Evolutionary conservation across 1,140 invertebrate species (phyloP), one percentile per base, ranked within the genome.

Genomic region (Ostrea denselamellosa): DNA sequence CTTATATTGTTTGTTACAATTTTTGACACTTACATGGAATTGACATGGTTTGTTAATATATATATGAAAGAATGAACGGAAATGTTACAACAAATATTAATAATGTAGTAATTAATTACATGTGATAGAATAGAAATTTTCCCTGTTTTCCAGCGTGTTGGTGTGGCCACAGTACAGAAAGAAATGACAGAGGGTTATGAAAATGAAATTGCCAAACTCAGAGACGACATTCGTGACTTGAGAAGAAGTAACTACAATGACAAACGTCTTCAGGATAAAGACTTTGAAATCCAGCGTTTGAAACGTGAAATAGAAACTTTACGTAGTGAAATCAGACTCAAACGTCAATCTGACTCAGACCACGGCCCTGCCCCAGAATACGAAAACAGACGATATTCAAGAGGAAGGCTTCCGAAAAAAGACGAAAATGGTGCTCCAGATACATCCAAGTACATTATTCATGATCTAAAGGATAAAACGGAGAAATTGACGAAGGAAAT

Each of bases 301-400:
- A 85, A 85, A 62, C 52, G 83, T 14, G 83, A 85, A 85, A 56
- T 85, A 56, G 28, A 85, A 25, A 85, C 83, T 25, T 51, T 85
- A 56, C 52, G 53, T 58, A 34, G 83, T 56, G 83, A 85, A 58
- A 54, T 85, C 12, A n/a, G 28, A 85, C 51, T 34, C 12, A 85
- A 62, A 19, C 83, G 83, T 9, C 53, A 56, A 17, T 85, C 83
- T 56, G 83, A 85, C 0, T 85, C 83, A 34, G 83, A 85, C 53
- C 83, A 85, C 14, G 82, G 44, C 19, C 44, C 44, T 1, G 54
- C n/a, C 19, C 44, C 81, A 17, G 83, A 85, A 62, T 19, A 54
- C 19, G 83, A 85, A 56, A 58, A 62, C 22, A 56, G 83, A 62
- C 51, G 83, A 34, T 62, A 85, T 51, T 85, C 83, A 34, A 22